These are phyloP conservation scores for Lampris incognitus DNA, from an alignment of 2,113 vertebrate species.

Conservation along the genomic window DNA sequence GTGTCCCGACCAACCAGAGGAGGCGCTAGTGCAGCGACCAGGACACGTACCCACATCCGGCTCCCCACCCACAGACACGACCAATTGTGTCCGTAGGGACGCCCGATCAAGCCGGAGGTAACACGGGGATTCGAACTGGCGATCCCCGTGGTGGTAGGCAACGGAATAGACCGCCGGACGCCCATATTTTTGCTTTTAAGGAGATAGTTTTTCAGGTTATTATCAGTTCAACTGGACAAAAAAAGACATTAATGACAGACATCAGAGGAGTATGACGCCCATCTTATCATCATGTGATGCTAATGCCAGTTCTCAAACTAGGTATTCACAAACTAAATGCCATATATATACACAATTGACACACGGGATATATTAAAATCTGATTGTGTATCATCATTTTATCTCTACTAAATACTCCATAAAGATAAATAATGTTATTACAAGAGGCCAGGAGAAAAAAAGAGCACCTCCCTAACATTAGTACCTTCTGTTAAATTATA, in stretches of 20 bases:
- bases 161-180: too few species aligned
- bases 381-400: slow-evolving; percentile 40
- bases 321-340: slow-evolving; percentile 33
- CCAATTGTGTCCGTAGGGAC: too few species aligned
- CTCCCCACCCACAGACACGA: too few species aligned
- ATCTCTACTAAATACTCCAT: background rate
- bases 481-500: background rate
- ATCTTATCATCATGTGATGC: slow-evolving; percentile 31
- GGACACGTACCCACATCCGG: too few species aligned
- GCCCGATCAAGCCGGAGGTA: too few species aligned
- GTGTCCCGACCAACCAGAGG: too few species aligned
- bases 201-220: slow-evolving; percentile 14
- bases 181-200: slow-evolving; percentile 14
- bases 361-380: slow-evolving; percentile 39
- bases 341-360: slow-evolving; percentile 11
- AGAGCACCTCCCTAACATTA: background rate
- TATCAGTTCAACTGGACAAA: slow-evolving; percentile 42
- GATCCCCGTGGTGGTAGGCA: too few species aligned
- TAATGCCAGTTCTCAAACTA: slow-evolving; percentile 42
- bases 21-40: too few species aligned
- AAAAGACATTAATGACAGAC: slow-evolving; percentile 55
- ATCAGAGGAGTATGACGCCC: slow-evolving; percentile 33
- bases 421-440: background rate
- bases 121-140: too few species aligned
- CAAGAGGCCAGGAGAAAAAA: background rate